Base-by-base conservation (phyloP, 2,888 invertebrate species). In the Nomada lathburiana region DNA sequence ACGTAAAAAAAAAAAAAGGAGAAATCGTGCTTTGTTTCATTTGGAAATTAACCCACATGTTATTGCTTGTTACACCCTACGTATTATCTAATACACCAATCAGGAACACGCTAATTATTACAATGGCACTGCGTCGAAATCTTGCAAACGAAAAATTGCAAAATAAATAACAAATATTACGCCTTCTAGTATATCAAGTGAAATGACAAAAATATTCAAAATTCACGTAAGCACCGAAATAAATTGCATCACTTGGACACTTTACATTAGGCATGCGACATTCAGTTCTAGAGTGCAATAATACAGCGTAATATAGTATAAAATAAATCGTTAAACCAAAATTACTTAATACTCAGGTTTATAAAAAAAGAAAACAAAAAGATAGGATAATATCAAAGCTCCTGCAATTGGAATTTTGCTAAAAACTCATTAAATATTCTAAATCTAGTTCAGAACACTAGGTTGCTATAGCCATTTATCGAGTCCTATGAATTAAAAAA, bases 261-360 rank as follows among this genome's bases (percentile, higher is more conserved):
- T 82, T 75, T 83, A 78, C 84, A 71, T 82, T 23, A 80, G 79
- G 81, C 89, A 89, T 89, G 89, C 89, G 79, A 84, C 86, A 86
- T 87, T 78, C 86, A 88, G 74, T 67, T 82, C 59, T 81, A 82
- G 44, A 62, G 59, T 86, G 81, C 83, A 64, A 76, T 69, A 86
- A 73, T 77, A 81, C 44, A 76, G 71, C 59, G 57, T 73, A 82
- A 81, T 78, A 69, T 70, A 47, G 62, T 77, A 76, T 63, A 86
- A 79, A 82, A n/a, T 78, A 82, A 88, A 76, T 71, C 57, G 63
- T 76, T 60, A 65, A 80, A 73, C 36, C 18, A 77, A 79, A 81
- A 64, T 55, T 20, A 52, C 62, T 62, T 29, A 70, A 63, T 59
- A 47, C 53, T 55, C 23, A 44, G 29, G 13, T 70, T 23, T 11